Evolutionary conservation across 2,888 invertebrate species (phyloP), one percentile per base, ranked within the genome.

Genomic region (Adelphocoris suturalis): DNA sequence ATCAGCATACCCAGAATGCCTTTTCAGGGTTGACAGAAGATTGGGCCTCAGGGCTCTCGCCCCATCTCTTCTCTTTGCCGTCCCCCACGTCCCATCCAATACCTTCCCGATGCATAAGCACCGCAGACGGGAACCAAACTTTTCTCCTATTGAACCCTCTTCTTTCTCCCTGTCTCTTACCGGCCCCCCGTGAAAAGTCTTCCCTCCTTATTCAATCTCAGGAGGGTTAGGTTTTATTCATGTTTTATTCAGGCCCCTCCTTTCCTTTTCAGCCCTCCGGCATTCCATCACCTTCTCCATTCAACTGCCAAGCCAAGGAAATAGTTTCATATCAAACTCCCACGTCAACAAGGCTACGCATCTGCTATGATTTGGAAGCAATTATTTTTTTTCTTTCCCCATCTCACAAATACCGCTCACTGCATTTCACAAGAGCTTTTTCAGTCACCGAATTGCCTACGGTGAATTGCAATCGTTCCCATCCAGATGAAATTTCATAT

Each of bases 201-300:
- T 61, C 61, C 61, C 61, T 61, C 7, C 61, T 61, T 19, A 61
- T 61, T 61, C 61, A 61, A 61, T 61, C 61, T 61, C n/a, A 19
- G 61, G 61, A 19, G 19, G 61, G 61, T 16, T 61, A 9, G n/a
- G 19, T 3, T 14, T n/a, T 19, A 12, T n/a, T n/a, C n/a, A 61
- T 61, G 61, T 61, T 61, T 61, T 61, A 61, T 61, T 61, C 61
- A 61, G n/a, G n/a, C 61, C n/a, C 19, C 61, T 61, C 61, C n/a
- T 16, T 61, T 61, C 61, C 61, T 19, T 61, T 61, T 61, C 19
- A 7, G 19, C 61, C 61, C 61, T n/a, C 19, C 9, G 61, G 61
- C 61, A 61, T 61, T 61, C 19, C 61, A 61, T 61, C 61, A 61
- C 61, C 61, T 16, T 61, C 19, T n/a, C 52, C 16, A 52, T 61